phyloP scores from a whole-genome alignment of 1,140 invertebrate genomes.

The Apis dorsata region DNA sequence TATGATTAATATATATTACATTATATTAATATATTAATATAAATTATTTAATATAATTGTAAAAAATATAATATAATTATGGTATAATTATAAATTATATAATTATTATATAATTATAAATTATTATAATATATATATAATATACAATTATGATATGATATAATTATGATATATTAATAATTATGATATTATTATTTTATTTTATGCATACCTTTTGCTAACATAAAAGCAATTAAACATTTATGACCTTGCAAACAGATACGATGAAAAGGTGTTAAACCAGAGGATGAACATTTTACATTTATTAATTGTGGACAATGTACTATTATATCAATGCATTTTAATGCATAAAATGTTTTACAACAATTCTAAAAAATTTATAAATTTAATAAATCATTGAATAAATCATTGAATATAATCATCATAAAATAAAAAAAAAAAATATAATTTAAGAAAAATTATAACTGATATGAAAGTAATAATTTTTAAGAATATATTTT shows the following conservation, averaged over 20 bases:
- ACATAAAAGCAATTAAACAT: constrained; percentile 60
- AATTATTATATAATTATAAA: too few relatives aligned
- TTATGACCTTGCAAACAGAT: constrained; percentile 60
- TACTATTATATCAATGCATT: constrained; percentile 57
- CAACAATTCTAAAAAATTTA: constrained; percentile 58
- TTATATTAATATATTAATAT: too few relatives aligned
- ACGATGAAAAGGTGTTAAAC: constrained; percentile 65
- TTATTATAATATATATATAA: not conserved
- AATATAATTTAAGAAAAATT: not conserved
- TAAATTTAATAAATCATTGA: not conserved
- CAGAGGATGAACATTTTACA: constrained; percentile 37
- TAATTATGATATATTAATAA: not conserved
- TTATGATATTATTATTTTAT: not conserved
- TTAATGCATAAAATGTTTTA: constrained; percentile 51
- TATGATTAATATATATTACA: too few relatives aligned
- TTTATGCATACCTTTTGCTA: constrained; percentile 57
- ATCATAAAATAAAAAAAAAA: not conserved
- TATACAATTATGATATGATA: not conserved
- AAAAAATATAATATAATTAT: too few relatives aligned
- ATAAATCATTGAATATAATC: not conserved
- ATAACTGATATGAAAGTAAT: too few relatives aligned
- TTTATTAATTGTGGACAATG: constrained; percentile 64
- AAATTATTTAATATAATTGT: too few relatives aligned
- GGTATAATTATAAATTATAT: too few relatives aligned
- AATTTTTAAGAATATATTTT: not conserved